Base-by-base conservation (phyloP, 1,140 invertebrate species). In the Maconellicoccus hirsutus region DNA sequence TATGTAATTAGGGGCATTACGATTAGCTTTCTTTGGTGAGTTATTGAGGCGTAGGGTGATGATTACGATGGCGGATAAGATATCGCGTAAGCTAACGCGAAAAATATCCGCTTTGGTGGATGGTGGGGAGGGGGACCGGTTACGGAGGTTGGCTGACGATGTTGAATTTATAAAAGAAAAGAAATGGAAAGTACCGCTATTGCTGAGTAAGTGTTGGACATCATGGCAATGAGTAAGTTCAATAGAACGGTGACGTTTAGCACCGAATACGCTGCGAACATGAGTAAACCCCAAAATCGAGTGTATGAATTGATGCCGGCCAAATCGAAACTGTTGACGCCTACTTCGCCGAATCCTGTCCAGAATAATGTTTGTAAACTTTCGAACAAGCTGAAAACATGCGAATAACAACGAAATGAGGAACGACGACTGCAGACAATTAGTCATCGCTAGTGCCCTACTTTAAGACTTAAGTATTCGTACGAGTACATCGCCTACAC, bases 201-300 rank as follows among this genome's bases (percentile, higher is more conserved):
- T 75, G 88, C 83, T 42, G 90, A 86, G 77, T 91, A 94, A 7
- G 91, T 93, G 79, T 91, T 93, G 74, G 89, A 92, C 89, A 93
- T 93, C 91, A 93, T 94, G 72, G 91, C 91, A 75, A 94, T 93
- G 59, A 94, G 85, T 71, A 93, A 84, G 79, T 94, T 93, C 72
- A 93, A 79, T 19, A 94, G 81, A 19, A 94, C 90, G 76, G 93
- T 91, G 72, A 93, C 87, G 75, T 92, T 91, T 78, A 93, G 92
- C 66, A 90, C 88, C 70, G 88, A 89, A 78, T 90, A 92, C 1
- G 87, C 87, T 25, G 89, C 89, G 74, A 90, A 91, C 87, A 91
- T 91, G 70, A 91, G 80, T 71, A 91, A 79, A 26, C 87, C 88
- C 89, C 89, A 91, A 77, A 91, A 91, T 70, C 88, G 79, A 0